Conservation (phyloP, 2,888 invertebrate genomes). For the Epinotia bilunana region DNA sequence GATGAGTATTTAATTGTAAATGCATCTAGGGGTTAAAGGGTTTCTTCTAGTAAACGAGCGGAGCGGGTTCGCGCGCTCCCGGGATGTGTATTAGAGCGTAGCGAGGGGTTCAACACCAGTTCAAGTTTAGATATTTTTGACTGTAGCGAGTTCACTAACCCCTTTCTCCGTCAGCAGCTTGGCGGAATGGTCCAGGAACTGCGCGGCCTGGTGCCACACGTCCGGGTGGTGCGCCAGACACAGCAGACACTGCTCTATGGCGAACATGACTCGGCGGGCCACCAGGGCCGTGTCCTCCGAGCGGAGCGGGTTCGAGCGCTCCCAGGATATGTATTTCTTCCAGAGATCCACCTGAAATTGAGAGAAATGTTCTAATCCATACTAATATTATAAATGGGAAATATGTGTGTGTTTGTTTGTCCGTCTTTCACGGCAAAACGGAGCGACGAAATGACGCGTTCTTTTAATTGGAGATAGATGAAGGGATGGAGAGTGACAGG, state of each 20-base stretch:
- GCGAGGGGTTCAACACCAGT: neutral
- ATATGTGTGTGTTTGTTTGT: too few species aligned
- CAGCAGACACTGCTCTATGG: slow-evolving; percentile 98
- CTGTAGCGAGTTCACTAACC: slow-evolving; percentile 77
- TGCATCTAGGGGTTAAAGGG: too few species aligned
- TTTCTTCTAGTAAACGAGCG: too few species aligned
- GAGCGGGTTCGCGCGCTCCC: too few species aligned
- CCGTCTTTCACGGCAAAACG: too few species aligned
- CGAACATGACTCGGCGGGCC: slow-evolving; percentile 98
- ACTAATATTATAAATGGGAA: too few species aligned
- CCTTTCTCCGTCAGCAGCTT: slow-evolving; percentile 97
- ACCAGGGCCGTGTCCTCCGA: slow-evolving; percentile 98
- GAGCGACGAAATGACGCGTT: too few species aligned
- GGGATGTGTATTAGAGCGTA: slow-evolving; percentile 72
- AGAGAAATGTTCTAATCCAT: too few species aligned
- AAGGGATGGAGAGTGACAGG: too few species aligned
- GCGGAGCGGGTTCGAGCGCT: slow-evolving; percentile 97
- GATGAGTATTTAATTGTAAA: too few species aligned
- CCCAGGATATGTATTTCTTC: slow-evolving; percentile 99
- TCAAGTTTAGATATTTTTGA: neutral
- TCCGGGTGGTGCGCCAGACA: slow-evolving; percentile 99
- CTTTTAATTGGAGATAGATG: too few species aligned
- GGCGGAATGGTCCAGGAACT: slow-evolving; percentile 97
- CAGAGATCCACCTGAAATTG: slow-evolving; percentile 94
- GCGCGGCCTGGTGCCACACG: slow-evolving; percentile 99